phyloP scores from a whole-genome alignment of 2,797 vertebrate genomes.

The Oophaga sylvatica region DNA sequence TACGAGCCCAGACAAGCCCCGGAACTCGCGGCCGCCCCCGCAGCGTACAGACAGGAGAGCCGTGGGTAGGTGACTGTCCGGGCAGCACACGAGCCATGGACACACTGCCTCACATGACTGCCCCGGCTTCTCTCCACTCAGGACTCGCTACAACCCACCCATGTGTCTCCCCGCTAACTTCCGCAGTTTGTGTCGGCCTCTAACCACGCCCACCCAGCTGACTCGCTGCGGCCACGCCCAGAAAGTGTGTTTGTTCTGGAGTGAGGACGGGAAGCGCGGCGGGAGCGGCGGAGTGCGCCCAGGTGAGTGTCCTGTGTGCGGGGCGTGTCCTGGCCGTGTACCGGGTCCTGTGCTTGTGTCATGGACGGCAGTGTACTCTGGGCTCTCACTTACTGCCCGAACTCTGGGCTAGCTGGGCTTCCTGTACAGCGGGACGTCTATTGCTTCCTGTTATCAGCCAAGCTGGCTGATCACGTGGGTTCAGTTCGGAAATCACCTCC shows the following conservation, averaged over 20 bases:
- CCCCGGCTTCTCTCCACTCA: not conserved
- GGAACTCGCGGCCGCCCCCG: not conserved
- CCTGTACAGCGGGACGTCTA: not conserved
- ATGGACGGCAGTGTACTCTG: not conserved
- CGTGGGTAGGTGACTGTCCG: not conserved
- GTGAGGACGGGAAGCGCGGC: not conserved
- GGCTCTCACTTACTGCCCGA: not conserved
- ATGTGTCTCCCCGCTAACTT: slow-evolving; percentile 35
- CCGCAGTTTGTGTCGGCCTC: slow-evolving; percentile 10
- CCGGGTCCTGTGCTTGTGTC: not conserved
- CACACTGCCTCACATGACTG: too few relatives aligned
- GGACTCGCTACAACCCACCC: slow-evolving; percentile 19
- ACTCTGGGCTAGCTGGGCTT: not conserved
- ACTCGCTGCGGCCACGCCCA: slow-evolving; percentile 36
- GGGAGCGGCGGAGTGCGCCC: not conserved
- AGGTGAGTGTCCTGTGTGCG: slow-evolving; percentile 22
- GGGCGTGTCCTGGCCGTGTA: not conserved
- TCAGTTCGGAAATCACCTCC: not conserved
- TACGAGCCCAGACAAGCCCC: slow-evolving; percentile 15
- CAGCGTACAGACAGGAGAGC: not conserved
- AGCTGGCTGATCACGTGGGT: not conserved
- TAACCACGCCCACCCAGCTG: slow-evolving; percentile 41
- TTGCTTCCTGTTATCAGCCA: slow-evolving; percentile 14
- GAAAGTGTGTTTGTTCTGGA: slow-evolving; percentile 44
- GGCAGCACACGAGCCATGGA: not conserved